Conservation (phyloP, 2,113 vertebrate species). For the Dicentrarchus labrax region DNA sequence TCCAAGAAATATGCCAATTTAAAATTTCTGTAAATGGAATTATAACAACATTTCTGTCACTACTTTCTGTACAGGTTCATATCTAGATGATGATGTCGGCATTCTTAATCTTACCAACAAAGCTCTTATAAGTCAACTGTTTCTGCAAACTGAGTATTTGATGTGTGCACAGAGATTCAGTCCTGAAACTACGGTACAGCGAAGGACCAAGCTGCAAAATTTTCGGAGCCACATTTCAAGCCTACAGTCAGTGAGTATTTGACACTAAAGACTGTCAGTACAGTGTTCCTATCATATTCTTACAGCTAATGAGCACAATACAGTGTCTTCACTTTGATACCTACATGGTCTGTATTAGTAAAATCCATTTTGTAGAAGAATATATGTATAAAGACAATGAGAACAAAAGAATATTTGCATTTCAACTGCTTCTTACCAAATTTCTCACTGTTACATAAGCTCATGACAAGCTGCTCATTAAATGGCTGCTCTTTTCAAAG, state of each 20-base stretch:
- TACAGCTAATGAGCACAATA: background rate
- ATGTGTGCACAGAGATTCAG: background rate
- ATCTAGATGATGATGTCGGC: background rate
- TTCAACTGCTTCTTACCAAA: slow-evolving; percentile 13
- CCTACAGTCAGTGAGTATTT: background rate
- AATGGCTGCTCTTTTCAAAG: slow-evolving; percentile 21
- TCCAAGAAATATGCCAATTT: background rate
- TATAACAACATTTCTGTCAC: background rate
- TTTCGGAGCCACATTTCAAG: background rate
- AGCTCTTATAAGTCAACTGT: background rate
- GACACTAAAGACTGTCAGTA: background rate
- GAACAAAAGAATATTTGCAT: slow-evolving; percentile 12
- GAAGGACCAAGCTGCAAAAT: background rate
- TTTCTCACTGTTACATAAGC: slow-evolving; percentile 47
- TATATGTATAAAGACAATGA: background rate
- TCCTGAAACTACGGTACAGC: background rate
- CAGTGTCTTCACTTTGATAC: background rate
- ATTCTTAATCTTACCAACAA: background rate
- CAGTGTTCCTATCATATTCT: background rate
- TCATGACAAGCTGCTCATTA: slow-evolving; percentile 30
- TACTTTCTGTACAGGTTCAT: background rate
- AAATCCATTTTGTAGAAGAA: background rate
- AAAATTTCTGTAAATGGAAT: background rate
- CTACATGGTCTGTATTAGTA: background rate
- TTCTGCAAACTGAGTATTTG: too few species aligned